phyloP scores from a whole-genome alignment of 2,113 vertebrate species.

The Saccopteryx leptura region DNA sequence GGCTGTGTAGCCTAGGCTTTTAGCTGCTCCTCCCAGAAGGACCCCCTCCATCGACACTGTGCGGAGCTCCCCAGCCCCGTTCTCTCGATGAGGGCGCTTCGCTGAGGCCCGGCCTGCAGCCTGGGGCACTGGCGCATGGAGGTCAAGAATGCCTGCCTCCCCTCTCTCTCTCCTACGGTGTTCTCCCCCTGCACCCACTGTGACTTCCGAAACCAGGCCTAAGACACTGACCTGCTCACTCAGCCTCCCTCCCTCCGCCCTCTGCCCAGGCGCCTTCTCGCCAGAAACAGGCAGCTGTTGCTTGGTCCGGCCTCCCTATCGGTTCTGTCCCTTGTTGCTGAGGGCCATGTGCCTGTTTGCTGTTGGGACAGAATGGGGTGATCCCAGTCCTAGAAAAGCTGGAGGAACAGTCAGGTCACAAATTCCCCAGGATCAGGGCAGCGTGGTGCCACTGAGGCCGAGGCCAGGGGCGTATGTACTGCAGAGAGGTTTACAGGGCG shows the following conservation, averaged over 20 bases:
- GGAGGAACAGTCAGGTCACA: neutral
- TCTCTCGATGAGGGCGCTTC: neutral
- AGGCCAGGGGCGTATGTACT: accelerated
- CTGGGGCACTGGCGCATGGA: neutral
- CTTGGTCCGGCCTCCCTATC: neutral
- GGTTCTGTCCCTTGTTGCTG: neutral
- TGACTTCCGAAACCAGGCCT: neutral
- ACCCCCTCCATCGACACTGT: neutral
- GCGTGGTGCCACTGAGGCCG: neutral
- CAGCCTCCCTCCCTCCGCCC: neutral
- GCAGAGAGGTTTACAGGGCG: neutral
- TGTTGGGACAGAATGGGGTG: neutral
- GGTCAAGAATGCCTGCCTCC: neutral
- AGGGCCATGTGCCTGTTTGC: neutral
- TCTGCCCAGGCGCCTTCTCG: neutral
- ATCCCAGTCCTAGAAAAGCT: neutral
- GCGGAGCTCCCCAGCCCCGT: neutral
- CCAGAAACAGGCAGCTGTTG: neutral
- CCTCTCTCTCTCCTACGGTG: too few relatives aligned
- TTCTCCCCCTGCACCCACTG: neutral
- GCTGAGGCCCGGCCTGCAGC: neutral
- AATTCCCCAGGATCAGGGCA: neutral
- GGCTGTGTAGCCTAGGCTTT: neutral
- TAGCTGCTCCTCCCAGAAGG: neutral
- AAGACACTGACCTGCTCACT: neutral